Percentiles rank a stretch among this genome's conserved stretches.
Evolutionary conservation across 2,113 vertebrate species (phyloP).

Genomic region (Cricetomys ansorgei): DNA sequence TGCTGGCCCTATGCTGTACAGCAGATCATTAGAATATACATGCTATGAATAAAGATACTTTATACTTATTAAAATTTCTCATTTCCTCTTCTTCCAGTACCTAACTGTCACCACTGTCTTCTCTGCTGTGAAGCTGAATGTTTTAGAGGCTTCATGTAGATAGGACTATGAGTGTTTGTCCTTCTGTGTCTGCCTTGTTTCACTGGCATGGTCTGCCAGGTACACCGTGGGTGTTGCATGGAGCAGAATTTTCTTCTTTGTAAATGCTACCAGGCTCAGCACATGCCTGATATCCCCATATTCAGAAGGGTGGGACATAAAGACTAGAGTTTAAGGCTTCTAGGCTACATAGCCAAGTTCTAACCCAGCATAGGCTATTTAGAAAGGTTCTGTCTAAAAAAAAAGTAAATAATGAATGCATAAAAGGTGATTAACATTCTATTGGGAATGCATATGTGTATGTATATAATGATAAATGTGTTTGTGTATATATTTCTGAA

Average conservation of each 20-base stretch:
- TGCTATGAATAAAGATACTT: neutral
- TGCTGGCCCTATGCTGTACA: neutral
- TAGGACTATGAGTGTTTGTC: neutral
- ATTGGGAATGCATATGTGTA: neutral
- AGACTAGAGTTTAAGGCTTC: neutral
- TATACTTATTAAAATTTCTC: neutral
- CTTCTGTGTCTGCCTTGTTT: neutral
- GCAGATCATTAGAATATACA: neutral
- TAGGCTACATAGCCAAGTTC: too few species aligned
- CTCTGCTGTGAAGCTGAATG: neutral
- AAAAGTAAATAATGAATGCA: neutral
- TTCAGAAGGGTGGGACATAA: neutral
- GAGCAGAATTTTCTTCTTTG: neutral
- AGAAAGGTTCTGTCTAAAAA: neutral
- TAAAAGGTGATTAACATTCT: neutral
- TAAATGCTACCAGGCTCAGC: too few species aligned
- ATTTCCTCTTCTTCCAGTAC: neutral
- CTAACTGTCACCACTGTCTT: neutral
- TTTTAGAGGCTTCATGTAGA: neutral
- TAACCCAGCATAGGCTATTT: neutral
- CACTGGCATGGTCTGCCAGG: neutral
- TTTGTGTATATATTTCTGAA: neutral
- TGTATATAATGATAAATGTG: neutral
- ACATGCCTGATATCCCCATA: neutral
- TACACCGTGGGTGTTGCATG: neutral